Conservation (phyloP, 2,797 vertebrate genomes). For the Melanotaenia maccullochi region DNA sequence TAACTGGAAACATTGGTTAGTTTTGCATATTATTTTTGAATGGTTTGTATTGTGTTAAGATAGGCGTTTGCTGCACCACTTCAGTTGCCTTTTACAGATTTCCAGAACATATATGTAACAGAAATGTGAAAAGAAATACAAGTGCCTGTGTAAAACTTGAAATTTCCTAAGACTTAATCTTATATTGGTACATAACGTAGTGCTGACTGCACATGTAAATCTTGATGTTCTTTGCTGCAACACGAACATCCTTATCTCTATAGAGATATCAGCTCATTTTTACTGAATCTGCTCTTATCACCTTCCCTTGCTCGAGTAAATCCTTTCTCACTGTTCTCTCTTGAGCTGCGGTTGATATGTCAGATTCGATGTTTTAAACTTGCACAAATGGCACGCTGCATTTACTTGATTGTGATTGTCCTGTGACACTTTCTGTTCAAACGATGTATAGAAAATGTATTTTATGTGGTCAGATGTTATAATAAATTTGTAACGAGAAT, state of each 20-base stretch:
- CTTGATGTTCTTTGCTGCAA: slow-evolving; percentile 32
- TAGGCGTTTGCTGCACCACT: slow-evolving; percentile 55
- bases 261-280: slow-evolving; percentile 37
- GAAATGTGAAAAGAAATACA: slow-evolving; percentile 69
- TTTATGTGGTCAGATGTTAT: slow-evolving; percentile 66
- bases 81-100: slow-evolving; percentile 59
- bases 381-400: slow-evolving; percentile 47
- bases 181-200: slow-evolving; percentile 57
- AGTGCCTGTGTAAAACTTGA: slow-evolving; percentile 75
- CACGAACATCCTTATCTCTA: slow-evolving; percentile 23
- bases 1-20: slow-evolving; percentile 49
- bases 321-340: slow-evolving; percentile 32
- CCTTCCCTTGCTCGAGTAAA: slow-evolving; percentile 34
- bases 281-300: slow-evolving; percentile 28
- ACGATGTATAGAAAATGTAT: slow-evolving; percentile 51
- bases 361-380: slow-evolving; percentile 56
- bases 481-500: slow-evolving; percentile 74
- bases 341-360: slow-evolving; percentile 32
- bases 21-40: slow-evolving; percentile 34
- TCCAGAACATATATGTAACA: slow-evolving; percentile 57
- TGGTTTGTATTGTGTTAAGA: slow-evolving; percentile 38
- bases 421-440: slow-evolving; percentile 50
- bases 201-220: slow-evolving; percentile 32
- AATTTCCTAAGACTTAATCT: slow-evolving; percentile 52
- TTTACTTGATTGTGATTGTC: slow-evolving; percentile 37